phyloP scores from a whole-genome alignment of 2,888 invertebrate genomes.

The Agrochola circellaris region DNA sequence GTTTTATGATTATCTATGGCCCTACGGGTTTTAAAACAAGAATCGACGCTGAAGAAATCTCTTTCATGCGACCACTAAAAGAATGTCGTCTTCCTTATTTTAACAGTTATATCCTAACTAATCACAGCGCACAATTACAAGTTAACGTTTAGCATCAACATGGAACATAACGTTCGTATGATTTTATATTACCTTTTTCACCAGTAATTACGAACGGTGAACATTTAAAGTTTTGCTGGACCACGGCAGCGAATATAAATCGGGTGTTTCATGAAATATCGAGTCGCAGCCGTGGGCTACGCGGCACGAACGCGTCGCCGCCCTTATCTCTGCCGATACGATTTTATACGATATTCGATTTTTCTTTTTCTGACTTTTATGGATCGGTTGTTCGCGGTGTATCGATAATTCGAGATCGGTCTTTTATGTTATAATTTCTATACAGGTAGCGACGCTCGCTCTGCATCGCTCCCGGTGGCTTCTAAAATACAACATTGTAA shows the following conservation, averaged over 20 bases:
- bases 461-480: constrained; percentile 65
- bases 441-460: constrained; percentile 71
- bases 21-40: constrained; percentile 20
- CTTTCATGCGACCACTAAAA: constrained; percentile 1
- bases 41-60: constrained; percentile 3
- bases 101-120: constrained; percentile 32
- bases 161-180: constrained; percentile 62
- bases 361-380: constrained; percentile 89
- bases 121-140: constrained; percentile 47
- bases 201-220: constrained; percentile 86
- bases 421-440: constrained; percentile 81
- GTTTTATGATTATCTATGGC: constrained; percentile 27
- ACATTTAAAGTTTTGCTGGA: constrained; percentile 86
- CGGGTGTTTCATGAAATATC: constrained; percentile 89
- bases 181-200: constrained; percentile 79
- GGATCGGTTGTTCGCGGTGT: constrained; percentile 88
- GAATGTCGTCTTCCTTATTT: constrained; percentile 14
- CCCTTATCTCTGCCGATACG: constrained; percentile 88
- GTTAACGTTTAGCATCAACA: constrained; percentile 54
- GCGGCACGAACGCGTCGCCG: constrained; percentile 83
- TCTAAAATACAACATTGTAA: constrained; percentile 64
- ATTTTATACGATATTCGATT: constrained; percentile 89
- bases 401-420: constrained; percentile 87
- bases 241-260: constrained; percentile 87
- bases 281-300: constrained; percentile 88